These are phyloP conservation scores for Heterodera carotae DNA, from an alignment of 1,140 invertebrate species.

Conservation along the genomic window DNA sequence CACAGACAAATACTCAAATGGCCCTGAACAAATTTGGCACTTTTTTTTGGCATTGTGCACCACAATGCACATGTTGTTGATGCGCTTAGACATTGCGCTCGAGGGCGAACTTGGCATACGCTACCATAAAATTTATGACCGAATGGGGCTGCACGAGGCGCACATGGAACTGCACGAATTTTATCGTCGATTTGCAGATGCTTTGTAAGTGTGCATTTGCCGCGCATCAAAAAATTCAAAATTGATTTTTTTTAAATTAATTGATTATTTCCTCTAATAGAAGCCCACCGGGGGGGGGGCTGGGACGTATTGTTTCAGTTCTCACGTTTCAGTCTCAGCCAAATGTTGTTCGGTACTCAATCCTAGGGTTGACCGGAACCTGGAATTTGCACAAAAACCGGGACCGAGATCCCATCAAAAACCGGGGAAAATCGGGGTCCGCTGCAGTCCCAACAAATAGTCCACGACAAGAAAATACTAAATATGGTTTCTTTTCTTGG, in stretches of 20 bases:
- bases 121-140: neutral
- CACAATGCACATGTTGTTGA: neutral
- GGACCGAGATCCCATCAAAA: neutral
- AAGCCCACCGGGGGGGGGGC: too few relatives aligned
- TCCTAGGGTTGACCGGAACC: too few relatives aligned
- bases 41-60: neutral
- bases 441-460: too few relatives aligned
- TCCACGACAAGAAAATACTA: too few relatives aligned
- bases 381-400: neutral
- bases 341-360: too few relatives aligned
- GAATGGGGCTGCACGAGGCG: neutral
- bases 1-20: neutral
- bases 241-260: neutral
- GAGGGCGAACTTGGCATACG: neutral
- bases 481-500: too few relatives aligned
- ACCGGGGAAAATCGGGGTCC: too few relatives aligned
- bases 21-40: neutral
- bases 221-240: neutral
- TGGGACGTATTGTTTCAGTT: too few relatives aligned
- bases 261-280: too few relatives aligned
- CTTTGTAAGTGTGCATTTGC: neutral
- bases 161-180: neutral
- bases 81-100: neutral
- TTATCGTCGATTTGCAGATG: neutral
- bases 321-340: too few relatives aligned